These are phyloP conservation scores for Gymnocypris eckloni DNA, from an alignment of 2,797 vertebrate genomes.

Conservation along the genomic window DNA sequence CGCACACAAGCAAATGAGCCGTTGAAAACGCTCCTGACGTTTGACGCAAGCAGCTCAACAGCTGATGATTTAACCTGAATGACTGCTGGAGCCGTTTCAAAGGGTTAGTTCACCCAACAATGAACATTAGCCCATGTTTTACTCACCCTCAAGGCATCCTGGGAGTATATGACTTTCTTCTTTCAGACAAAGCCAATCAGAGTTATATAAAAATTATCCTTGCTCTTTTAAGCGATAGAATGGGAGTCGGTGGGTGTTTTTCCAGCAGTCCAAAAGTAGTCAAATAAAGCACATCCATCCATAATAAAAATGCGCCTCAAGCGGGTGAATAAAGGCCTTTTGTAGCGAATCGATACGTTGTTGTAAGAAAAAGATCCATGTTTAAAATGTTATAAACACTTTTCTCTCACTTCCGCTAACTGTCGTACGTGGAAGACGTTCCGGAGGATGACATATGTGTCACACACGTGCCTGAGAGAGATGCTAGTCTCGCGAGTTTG, in stretches of 20 bases:
- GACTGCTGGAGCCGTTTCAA: neutral
- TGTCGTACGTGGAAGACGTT: too few relatives aligned
- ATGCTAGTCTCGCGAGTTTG: too few relatives aligned
- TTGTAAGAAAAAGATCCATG: too few relatives aligned
- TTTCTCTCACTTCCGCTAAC: too few relatives aligned
- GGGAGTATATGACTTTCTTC: neutral
- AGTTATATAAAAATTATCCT: neutral
- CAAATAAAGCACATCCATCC: neutral
- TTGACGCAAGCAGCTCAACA: neutral
- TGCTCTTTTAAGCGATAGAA: neutral
- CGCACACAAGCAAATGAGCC: constrained; percentile 16
- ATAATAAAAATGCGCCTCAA: neutral
- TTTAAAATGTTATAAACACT: too few relatives aligned
- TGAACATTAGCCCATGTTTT: neutral
- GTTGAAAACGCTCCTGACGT: constrained; percentile 17
- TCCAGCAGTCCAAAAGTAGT: neutral
- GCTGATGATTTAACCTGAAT: neutral
- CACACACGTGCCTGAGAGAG: too few relatives aligned
- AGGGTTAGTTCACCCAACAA: neutral
- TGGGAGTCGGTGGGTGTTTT: too few relatives aligned
- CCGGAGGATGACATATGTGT: too few relatives aligned
- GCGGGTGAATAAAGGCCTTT: too few relatives aligned
- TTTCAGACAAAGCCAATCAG: neutral
- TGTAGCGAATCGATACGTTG: neutral
- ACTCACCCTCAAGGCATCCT: neutral